Evolutionary conservation across 2,797 vertebrate species (phyloP).

Genomic region (Onychomys leucogaster): DNA sequence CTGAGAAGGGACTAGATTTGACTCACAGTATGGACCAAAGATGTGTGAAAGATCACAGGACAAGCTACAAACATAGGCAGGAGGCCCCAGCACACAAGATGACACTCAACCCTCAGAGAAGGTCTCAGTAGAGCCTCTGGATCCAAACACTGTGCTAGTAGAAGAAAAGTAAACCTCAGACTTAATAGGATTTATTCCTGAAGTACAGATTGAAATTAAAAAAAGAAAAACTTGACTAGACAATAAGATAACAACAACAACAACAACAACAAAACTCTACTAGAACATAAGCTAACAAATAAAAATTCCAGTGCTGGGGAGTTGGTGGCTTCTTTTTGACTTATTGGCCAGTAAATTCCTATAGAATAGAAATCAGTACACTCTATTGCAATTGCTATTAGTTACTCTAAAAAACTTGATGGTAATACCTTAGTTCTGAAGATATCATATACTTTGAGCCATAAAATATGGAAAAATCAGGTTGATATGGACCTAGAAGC

Average conservation of each 20-base stretch:
- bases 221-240: background rate
- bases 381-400: background rate
- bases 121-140: no score
- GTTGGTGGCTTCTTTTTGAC: background rate
- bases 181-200: background rate
- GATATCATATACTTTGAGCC: background rate
- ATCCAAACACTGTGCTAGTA: no score
- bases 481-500: background rate
- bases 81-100: background rate
- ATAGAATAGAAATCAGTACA: background rate
- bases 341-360: background rate
- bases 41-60: background rate
- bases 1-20: background rate
- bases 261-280: no score
- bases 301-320: background rate
- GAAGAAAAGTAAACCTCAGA: background rate
- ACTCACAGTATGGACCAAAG: no score
- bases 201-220: background rate
- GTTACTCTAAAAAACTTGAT: background rate
- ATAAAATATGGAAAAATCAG: background rate
- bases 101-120: background rate
- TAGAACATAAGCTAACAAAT: background rate
- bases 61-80: background rate
- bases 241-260: no score
- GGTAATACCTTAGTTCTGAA: background rate